phyloP scores from a whole-genome alignment of 2,888 invertebrate genomes.

The Apotomis capreana region DNA sequence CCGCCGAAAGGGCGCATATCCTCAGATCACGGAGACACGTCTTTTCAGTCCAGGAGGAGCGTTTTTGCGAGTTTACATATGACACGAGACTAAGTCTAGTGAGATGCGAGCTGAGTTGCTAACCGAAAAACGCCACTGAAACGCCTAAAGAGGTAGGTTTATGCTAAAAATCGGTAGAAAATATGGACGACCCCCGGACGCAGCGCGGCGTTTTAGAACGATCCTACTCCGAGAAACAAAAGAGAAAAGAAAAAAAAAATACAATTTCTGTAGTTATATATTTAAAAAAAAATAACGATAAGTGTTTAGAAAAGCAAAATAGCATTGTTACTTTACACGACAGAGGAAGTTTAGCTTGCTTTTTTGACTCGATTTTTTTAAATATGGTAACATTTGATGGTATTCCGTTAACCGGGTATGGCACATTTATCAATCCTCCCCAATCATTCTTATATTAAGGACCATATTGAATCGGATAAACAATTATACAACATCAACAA shows the following conservation, averaged over 20 bases:
- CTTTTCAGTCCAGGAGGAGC: slow-evolving; percentile 16
- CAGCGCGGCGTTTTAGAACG: slow-evolving; percentile 52
- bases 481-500: slow-evolving; percentile 50
- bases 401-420: slow-evolving; percentile 79
- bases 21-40: slow-evolving; percentile 34
- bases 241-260: slow-evolving; percentile 63
- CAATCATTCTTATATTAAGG: slow-evolving; percentile 78
- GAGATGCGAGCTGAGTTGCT: slow-evolving; percentile 18
- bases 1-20: slow-evolving; percentile 43
- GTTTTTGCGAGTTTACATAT: slow-evolving; percentile 23
- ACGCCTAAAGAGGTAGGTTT: slow-evolving; percentile 14
- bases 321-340: slow-evolving; percentile 74
- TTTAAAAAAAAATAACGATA: slow-evolving; percentile 70
- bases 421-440: slow-evolving; percentile 73
- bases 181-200: slow-evolving; percentile 55
- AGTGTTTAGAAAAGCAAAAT: slow-evolving; percentile 73
- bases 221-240: slow-evolving; percentile 70
- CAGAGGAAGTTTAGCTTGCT: slow-evolving; percentile 67
- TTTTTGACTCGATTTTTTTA: slow-evolving; percentile 53
- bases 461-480: slow-evolving; percentile 65
- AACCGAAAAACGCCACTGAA: slow-evolving; percentile 24
- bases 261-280: slow-evolving; percentile 66
- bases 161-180: slow-evolving; percentile 30
- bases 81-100: slow-evolving; percentile 27
- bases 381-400: slow-evolving; percentile 75